These are phyloP conservation scores for Montipora foliosa DNA, from an alignment of 64 coral and sea anemone genomes.

Conservation along the genomic window DNA sequence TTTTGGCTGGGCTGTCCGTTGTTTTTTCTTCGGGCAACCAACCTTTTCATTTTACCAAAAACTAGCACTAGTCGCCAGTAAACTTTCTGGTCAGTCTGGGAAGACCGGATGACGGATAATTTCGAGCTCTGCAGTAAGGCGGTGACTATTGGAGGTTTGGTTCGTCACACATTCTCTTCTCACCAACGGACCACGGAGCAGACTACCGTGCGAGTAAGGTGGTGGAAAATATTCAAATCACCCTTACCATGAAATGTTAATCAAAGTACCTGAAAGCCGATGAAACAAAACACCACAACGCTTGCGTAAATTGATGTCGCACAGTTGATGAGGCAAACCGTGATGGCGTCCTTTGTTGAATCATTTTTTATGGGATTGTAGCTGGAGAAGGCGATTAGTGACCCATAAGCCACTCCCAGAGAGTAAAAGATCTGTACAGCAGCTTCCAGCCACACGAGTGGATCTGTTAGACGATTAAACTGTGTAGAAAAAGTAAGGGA, in stretches of 20 bases:
- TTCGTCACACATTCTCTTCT: too few species aligned
- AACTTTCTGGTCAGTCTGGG: too few species aligned
- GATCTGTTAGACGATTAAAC: conserved; percentile 92
- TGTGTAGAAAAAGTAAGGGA: conserved; percentile 8
- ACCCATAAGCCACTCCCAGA: conserved; percentile 94
- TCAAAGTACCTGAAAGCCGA: conserved; percentile 62
- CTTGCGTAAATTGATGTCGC: conserved; percentile 95
- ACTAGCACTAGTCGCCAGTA: too few species aligned
- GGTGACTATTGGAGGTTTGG: too few species aligned
- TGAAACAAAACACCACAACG: conserved; percentile 97
- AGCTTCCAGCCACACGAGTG: conserved; percentile 92
- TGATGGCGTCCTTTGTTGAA: conserved; percentile 93
- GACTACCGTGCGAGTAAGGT: not conserved
- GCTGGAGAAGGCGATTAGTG: conserved; percentile 96
- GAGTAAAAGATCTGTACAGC: conserved; percentile 98
- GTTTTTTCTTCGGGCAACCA: too few species aligned
- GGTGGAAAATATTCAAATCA: not conserved
- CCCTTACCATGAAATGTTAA: not conserved
- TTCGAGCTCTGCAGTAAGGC: too few species aligned
- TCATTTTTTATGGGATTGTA: conserved; percentile 99
- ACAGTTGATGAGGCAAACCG: conserved; percentile 95
- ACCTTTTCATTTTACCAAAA: too few species aligned
- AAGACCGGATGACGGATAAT: too few species aligned
- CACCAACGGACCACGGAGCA: too few species aligned
- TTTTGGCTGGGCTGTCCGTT: too few species aligned